Evolutionary conservation across 2,113 vertebrate species (phyloP), one percentile per base, ranked within the genome.

Genomic region (Acrocephalus kingi): DNA sequence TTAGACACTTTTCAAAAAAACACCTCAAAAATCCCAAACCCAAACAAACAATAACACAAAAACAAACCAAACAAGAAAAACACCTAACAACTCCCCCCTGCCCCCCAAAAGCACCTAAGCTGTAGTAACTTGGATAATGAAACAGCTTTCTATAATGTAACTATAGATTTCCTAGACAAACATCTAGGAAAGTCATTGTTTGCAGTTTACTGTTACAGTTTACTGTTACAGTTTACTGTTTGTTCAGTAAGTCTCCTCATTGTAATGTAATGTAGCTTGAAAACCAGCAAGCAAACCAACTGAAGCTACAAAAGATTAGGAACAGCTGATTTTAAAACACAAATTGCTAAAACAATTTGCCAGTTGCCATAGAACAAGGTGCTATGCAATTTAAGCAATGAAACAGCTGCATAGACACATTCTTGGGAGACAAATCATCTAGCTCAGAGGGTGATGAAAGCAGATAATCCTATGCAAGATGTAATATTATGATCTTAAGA

Each of bases 31-130:
- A 62, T 48, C 0, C 6, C 15, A 15, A 45, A 33, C 4, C 4
- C 27, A 87, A 77, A 39, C 37, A 25, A 51, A 52, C 7, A 67
- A 39, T 25, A 74, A 54, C 10, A 39, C 23, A 39, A 43, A 20
- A 67, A n/a, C 5, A 5, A 48, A 74, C 0, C 13, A 75, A 28
- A 17, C 17, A 25, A 55, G 61, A 31, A 6, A 15, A 20, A 5
- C 4, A 1, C 10, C 20, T 15, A 63, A 39, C 11, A 64, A 45
- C 15, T 51, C 8, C 7, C 9, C 6, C 23, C 8, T 10, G 1
- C 14, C 7, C 3, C 2, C 3, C 11, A 73, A 59, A 59, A 35
- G 3, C 0, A 15, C 4, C 10, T 21, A 48, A 10, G 9, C 0
- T 88, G 22, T 27, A 74, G 33, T n/a, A 92, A 89, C 14, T 7